Evolutionary conservation across 1,140 invertebrate species (phyloP).

Genomic region (Octopus sinensis): DNA sequence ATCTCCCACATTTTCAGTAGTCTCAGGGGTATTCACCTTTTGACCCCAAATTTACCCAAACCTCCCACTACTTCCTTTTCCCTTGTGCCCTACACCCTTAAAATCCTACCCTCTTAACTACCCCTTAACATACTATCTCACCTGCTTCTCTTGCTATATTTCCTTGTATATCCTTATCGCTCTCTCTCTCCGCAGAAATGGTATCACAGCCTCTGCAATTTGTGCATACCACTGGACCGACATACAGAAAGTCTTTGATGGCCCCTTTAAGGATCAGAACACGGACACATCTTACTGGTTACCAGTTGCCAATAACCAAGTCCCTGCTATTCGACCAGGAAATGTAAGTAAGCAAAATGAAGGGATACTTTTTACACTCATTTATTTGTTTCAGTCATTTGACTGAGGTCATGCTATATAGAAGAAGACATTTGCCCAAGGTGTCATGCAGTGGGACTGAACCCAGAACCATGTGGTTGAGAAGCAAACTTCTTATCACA

Average conservation of each 20-base stretch:
- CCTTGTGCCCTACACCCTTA: too few species aligned
- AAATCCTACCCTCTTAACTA: too few species aligned
- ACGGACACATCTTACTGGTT: slow-evolving; percentile 88
- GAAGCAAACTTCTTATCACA: too few species aligned
- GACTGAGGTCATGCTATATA: too few species aligned
- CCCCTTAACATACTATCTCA: background rate
- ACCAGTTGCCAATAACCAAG: slow-evolving; percentile 63
- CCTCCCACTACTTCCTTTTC: too few species aligned
- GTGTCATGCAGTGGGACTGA: too few species aligned
- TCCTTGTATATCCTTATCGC: slow-evolving; percentile 18
- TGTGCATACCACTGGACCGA: slow-evolving; percentile 85
- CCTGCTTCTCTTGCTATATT: background rate
- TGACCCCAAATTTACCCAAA: too few species aligned
- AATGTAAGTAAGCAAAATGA: slow-evolving; percentile 26
- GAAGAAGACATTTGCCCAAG: too few species aligned
- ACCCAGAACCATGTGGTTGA: too few species aligned
- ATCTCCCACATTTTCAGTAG: too few species aligned
- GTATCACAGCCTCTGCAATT: slow-evolving; percentile 87
- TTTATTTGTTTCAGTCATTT: too few species aligned
- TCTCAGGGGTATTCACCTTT: too few species aligned
- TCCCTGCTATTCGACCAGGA: slow-evolving; percentile 33
- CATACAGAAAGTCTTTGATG: slow-evolving; percentile 87
- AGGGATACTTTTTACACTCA: background rate
- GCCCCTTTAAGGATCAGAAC: slow-evolving; percentile 85
- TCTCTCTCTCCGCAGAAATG: slow-evolving; percentile 65